phyloP scores from a whole-genome alignment of 2,797 vertebrate genomes.

The Carapus acus region DNA sequence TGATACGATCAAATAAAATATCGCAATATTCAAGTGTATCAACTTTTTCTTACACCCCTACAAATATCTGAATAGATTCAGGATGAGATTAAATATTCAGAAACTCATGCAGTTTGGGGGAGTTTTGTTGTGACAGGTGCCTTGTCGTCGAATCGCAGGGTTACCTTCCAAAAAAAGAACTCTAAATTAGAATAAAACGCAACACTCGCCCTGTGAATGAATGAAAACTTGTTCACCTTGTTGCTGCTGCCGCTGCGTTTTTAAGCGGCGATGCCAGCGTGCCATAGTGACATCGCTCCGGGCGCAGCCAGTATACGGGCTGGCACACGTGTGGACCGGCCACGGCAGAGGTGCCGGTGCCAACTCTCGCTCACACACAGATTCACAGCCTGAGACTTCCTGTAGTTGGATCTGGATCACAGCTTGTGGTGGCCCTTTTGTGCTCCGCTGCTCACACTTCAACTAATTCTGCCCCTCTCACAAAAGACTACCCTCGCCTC shows the following conservation, averaged over 20 bases:
- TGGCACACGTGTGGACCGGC: conserved; percentile 20
- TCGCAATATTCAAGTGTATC: no score
- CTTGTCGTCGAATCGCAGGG: no score
- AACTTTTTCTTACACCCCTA: no score
- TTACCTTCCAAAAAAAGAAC: no score
- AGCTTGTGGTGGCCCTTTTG: conserved; percentile 24
- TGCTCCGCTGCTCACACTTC: conserved; percentile 34
- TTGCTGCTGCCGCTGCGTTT: conserved; percentile 13
- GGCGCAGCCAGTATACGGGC: conserved; percentile 24
- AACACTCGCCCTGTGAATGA: not conserved
- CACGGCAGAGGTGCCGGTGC: conserved; percentile 33
- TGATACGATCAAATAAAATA: no score
- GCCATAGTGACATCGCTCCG: conserved; percentile 20
- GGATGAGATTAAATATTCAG: no score
- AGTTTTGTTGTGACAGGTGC: no score
- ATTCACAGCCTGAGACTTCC: conserved; percentile 61
- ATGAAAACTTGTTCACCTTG: conserved; percentile 8
- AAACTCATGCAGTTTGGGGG: no score
- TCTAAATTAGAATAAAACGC: no score
- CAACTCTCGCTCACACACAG: conserved; percentile 35
- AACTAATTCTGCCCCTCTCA: conserved; percentile 29
- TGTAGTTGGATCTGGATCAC: conserved; percentile 49
- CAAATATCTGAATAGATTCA: no score
- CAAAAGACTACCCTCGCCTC: conserved; percentile 29
- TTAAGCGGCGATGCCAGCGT: conserved; percentile 15